Evolutionary conservation across 1,140 invertebrate genomes (phyloP).

Genomic region (Cherax destructor): DNA sequence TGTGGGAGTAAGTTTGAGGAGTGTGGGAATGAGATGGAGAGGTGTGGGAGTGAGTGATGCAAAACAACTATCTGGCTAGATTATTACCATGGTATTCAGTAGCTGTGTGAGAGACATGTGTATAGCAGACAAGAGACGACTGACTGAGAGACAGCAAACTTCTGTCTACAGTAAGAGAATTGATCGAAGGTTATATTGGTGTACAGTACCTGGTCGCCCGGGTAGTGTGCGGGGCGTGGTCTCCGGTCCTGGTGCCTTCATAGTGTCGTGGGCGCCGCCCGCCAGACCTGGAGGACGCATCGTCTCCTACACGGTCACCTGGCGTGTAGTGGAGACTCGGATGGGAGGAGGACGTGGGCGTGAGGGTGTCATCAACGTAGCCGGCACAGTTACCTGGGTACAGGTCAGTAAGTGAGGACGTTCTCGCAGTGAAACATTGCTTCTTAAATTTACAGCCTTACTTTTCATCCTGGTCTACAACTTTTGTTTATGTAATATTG

Average conservation of each 20-base stretch:
- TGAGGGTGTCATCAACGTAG: conserved; percentile 61
- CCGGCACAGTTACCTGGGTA: conserved; percentile 65
- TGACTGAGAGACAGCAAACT: background rate
- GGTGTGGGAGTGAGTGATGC: background rate
- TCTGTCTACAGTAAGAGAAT: background rate
- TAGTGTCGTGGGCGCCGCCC: conserved; percentile 77
- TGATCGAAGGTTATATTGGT: background rate
- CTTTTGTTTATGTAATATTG: no score
- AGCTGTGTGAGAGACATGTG: no score
- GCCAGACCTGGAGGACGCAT: conserved; percentile 76
- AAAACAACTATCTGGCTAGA: background rate
- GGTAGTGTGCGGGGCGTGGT: conserved; percentile 76
- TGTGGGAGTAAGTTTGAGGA: background rate
- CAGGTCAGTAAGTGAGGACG: conserved; percentile 44
- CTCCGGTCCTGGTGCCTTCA: conserved; percentile 74
- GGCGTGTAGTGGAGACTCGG: conserved; percentile 81
- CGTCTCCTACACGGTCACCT: conserved; percentile 78
- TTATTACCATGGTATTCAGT: no score
- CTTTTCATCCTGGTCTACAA: no score
- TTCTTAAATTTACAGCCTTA: no score
- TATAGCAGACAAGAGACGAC: no score
- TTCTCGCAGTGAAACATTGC: no score
- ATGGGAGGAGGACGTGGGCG: conserved; percentile 49
- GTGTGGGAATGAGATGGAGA: background rate
- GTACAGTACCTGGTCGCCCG: conserved; percentile 76